phyloP scores from a whole-genome alignment of 2,113 vertebrate species.

The Aldabrachelys gigantea region DNA sequence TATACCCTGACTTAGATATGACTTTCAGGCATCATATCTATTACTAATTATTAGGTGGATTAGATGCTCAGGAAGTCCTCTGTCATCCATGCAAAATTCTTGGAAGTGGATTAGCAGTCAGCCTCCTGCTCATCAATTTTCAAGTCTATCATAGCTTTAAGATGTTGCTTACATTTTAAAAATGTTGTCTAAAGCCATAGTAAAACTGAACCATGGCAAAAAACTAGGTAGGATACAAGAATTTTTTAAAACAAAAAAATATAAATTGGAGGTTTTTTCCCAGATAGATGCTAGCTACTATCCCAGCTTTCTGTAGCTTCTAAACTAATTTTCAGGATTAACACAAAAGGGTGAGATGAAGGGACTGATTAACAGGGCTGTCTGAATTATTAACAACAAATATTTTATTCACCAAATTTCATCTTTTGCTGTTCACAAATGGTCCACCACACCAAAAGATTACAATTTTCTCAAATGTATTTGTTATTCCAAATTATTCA shows the following conservation, averaged over 20 bases:
- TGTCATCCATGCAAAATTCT: conserved; percentile 1
- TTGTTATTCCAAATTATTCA: background rate
- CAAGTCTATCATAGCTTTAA: background rate
- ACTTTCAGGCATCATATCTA: conserved; percentile 34
- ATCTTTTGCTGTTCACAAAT: background rate
- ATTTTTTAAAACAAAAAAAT: background rate
- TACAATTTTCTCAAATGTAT: background rate
- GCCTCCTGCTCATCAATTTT: conserved; percentile 11
- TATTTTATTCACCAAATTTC: conserved; percentile 13
- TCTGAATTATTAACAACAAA: background rate
- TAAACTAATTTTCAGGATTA: conserved; percentile 36
- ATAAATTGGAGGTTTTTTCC: background rate
- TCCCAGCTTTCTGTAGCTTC: background rate
- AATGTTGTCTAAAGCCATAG: conserved; percentile 8
- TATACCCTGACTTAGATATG: conserved; percentile 17
- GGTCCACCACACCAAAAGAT: background rate
- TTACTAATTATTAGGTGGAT: conserved; percentile 48
- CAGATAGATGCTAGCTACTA: background rate
- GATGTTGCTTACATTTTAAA: background rate
- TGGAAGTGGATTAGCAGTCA: background rate
- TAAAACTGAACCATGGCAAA: conserved; percentile 19
- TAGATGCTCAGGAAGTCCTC: background rate
- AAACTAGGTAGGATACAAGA: conserved; percentile 52
- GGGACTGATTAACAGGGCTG: conserved; percentile 28
- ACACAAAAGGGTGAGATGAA: background rate